Base-by-base conservation (phyloP, 64 coral and sea anemone species). In the Hydrozoanthus tunicans region DNA sequence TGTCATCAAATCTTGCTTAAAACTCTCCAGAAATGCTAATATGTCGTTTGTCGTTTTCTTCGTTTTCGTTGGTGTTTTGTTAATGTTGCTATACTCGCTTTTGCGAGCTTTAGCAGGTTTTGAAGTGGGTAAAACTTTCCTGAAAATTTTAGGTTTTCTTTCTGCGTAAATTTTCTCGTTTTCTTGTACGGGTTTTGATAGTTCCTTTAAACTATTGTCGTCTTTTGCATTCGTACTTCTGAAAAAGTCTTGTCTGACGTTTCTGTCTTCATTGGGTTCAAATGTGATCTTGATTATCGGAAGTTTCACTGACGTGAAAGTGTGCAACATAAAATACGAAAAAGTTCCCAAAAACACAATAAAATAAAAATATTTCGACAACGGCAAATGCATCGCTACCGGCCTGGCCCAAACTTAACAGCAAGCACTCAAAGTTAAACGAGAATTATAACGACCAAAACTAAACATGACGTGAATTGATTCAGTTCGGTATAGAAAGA, bases 271-370 rank as follows among this genome's bases (percentile, higher is more conserved):
- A 67, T 75, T 52, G 80, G 76, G 84, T 91, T 96, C 81, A 64
- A 93, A 93, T 32, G 81, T 90, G 7, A 96, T 93, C 62, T 71
- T 93, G 8, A 96, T 84, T 3, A 93, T 73, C 3, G 89, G 81
- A 1, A 93, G 86, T 73, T 96, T 93, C 26, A 63, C 83, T 7
- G 90, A 70, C 6, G 90, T 72, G 5, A 96, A 81, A 53, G 80
- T 82, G 59, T 93, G 93, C 1, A 96, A 51, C 62, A 91, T 52
- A 56, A 91, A 81, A 13, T 91, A 96, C 14, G 81, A 64, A 12
- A 96, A 63, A 4, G 81, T 83, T 75, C 88, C 94, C 27, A 66
- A 64, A 13, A 96, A 81, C 8, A 96, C 27, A 15, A 93, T 77
- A 67, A 64, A 3, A 62, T 93, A 93, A 70, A 96, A 83, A 85